Conservation (phyloP, 2,113 vertebrate genomes). For the Terrapene triunguis region DNA sequence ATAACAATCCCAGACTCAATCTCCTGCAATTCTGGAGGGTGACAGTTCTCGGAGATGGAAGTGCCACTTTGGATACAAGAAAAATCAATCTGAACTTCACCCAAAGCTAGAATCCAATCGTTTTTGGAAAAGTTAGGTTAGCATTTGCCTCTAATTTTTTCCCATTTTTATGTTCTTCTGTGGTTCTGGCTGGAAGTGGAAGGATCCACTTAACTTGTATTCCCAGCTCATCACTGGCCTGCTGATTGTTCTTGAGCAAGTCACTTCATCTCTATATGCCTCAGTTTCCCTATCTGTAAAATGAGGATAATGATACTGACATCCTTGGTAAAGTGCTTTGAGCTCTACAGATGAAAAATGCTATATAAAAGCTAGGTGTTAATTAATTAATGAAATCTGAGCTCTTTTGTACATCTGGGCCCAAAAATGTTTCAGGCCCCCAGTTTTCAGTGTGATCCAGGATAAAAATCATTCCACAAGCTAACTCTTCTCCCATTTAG, state of each 20-base stretch:
- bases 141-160: not conserved
- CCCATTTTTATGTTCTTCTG: accelerated
- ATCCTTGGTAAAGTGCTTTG: not conserved
- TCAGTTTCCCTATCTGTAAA: not conserved
- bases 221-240: not conserved
- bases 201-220: not conserved
- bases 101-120: accelerated
- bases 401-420: not conserved
- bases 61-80: not conserved
- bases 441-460: slow-evolving; percentile 14
- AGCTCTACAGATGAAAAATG: not conserved
- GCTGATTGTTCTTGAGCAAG: not conserved
- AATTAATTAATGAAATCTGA: not conserved
- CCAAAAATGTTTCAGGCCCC: not conserved
- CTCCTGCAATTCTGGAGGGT: not conserved
- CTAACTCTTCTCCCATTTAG: not conserved
- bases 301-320: not conserved
- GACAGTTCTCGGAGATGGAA: not conserved
- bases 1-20: not conserved
- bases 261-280: accelerated
- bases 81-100: not conserved
- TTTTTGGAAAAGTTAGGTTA: not conserved
- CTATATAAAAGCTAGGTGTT: not conserved
- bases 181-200: accelerated
- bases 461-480: not conserved